Percentiles rank a stretch among this genome's conserved stretches.
Conservation (phyloP, 30 jellyfish, hydroid and myxozoan genomes). For the Sanderia malayensis region DNA sequence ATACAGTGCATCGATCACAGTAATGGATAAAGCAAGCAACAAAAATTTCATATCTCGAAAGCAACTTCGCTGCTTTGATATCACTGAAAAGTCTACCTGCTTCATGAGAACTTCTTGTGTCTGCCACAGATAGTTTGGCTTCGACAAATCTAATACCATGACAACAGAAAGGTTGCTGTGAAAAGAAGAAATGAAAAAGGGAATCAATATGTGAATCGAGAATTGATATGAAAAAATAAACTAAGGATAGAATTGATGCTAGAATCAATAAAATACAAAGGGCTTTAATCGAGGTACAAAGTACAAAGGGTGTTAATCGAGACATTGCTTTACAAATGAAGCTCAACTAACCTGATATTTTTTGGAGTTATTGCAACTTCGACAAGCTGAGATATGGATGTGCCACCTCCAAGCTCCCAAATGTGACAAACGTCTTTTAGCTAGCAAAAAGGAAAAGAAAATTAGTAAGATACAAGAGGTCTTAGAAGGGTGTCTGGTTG, state of each 20-base stretch:
- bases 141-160: constrained; percentile 71
- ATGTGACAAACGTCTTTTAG: constrained; percentile 77
- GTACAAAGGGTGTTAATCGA: too few relatives aligned
- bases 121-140: constrained; percentile 71
- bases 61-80: too few relatives aligned
- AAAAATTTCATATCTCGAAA: too few relatives aligned
- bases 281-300: too few relatives aligned
- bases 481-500: too few relatives aligned
- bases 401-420: constrained; percentile 92
- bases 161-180: constrained; percentile 60
- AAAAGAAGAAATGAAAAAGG: too few relatives aligned
- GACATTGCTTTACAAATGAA: too few relatives aligned
- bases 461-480: too few relatives aligned
- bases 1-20: too few relatives aligned
- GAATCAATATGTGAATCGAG: not conserved
- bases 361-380: constrained; percentile 40
- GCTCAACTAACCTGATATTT: constrained; percentile 52
- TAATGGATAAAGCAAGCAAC: too few relatives aligned
- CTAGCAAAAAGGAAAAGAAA: constrained; percentile 20
- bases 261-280: too few relatives aligned
- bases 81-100: constrained; percentile 57
- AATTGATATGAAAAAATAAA: not conserved
- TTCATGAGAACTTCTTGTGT: constrained; percentile 62
- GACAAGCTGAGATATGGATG: constrained; percentile 50
- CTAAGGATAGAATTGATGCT: too few relatives aligned